Evolutionary conservation across 2,888 invertebrate genomes (phyloP), one percentile per base, ranked within the genome.

Genomic region (Hypselothyrea guttata): DNA sequence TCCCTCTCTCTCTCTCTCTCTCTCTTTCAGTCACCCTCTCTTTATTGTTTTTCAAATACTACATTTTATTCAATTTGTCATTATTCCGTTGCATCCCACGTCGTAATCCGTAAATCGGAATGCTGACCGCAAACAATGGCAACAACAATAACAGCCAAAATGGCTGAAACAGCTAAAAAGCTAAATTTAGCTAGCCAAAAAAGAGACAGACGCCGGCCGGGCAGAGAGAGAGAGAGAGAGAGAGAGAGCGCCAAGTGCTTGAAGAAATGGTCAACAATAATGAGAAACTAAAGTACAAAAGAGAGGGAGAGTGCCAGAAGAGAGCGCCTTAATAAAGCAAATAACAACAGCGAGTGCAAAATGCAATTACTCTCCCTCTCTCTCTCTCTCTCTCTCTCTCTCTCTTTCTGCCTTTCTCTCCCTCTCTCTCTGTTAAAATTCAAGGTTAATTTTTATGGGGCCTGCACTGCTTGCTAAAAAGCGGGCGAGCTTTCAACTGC

Each of bases 161-260:
- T 63, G 74, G 62, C 62, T 61, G 72, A 79, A 71, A 71, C 71
- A 76, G 83, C 85, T 86, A 78, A 84, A 78, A 72, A 53, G 69
- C 84, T 84, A 84, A 72, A 86, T 64, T 84, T 84, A 84, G 84
- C 75, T 51, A 55, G 40, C 64, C 76, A 77, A 62, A 73, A 62
- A 40, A 53, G 38, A 46, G 52, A 61, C 42, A 57, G 58, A 75
- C 53, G 67, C 77, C 77, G 75, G 82, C 78, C 75, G 81, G 81
- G 28, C 38, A 27, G 35, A 30, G 7, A 48, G 16, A 16, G 9
- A 18, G n/a, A 13, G 12, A n/a, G 7, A 38, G 16, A 11, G 11
- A 16, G 7, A 12, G 2, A 34, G n/a, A n/a, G 22, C 22, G 22
- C 22, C 5, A 51, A 12, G 15, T 30, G 18, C 41, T 30, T 12